Evolutionary conservation across 1,140 invertebrate genomes (phyloP).

Genomic region (Patella vulgata): DNA sequence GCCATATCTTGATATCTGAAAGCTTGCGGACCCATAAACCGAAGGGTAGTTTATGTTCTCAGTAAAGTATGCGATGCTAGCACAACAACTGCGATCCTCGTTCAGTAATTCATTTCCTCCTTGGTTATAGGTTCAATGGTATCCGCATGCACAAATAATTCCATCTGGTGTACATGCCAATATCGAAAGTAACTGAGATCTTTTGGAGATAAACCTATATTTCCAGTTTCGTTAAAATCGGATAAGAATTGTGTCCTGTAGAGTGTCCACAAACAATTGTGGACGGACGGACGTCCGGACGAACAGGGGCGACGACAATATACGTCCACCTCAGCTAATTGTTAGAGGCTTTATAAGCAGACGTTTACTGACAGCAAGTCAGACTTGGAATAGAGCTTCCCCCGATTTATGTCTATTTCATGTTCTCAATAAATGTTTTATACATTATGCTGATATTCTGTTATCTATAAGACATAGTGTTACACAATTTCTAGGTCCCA

Average conservation of each 20-base stretch:
- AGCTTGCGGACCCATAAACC: constrained; percentile 53
- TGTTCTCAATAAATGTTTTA: too few species aligned
- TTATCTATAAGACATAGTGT: too few species aligned
- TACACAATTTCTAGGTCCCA: too few species aligned
- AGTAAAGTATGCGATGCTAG: constrained; percentile 42
- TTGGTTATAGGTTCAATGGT: constrained; percentile 52
- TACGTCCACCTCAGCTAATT: too few species aligned
- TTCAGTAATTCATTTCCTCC: constrained; percentile 54
- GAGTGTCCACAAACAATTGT: constrained; percentile 36
- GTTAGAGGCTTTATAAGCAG: too few species aligned
- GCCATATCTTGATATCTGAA: constrained; percentile 48
- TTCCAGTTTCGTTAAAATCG: constrained; percentile 38
- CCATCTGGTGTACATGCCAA: constrained; percentile 53
- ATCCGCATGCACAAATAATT: constrained; percentile 55
- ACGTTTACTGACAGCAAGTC: too few species aligned
- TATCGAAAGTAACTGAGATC: too few species aligned
- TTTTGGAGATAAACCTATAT: too few species aligned
- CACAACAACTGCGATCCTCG: constrained; percentile 47
- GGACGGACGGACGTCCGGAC: constrained; percentile 41
- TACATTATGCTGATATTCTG: too few species aligned
- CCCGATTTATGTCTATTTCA: too few species aligned
- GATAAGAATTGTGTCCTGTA: constrained; percentile 55
- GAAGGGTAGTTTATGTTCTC: constrained; percentile 37
- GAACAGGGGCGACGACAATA: too few species aligned
- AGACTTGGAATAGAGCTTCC: too few species aligned